phyloP scores from a whole-genome alignment of 2,113 vertebrate genomes.

The Labrus mixtus region DNA sequence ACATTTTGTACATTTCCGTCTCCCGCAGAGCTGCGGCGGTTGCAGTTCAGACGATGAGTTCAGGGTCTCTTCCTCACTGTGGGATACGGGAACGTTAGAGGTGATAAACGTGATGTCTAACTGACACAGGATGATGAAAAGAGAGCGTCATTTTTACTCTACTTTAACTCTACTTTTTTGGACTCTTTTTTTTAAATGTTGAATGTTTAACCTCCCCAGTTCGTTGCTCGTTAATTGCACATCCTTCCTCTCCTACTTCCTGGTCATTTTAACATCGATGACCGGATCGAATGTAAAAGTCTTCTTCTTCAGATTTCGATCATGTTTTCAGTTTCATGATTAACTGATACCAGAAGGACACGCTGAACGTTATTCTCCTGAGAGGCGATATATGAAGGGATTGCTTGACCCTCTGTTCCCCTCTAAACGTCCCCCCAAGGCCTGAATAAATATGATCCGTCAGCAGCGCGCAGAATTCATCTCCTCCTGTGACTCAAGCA shows the following conservation, averaged over 20 bases:
- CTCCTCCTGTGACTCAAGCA: neutral
- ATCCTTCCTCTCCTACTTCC: neutral
- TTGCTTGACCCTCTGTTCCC: constrained; percentile 35
- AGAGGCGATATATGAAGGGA: constrained; percentile 17
- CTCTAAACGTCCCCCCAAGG: constrained; percentile 34
- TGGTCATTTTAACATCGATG: neutral
- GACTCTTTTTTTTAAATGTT: no score
- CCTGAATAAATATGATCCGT: constrained; percentile 39
- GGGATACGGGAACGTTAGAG: neutral
- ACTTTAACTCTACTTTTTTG: no score
- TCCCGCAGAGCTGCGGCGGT: constrained; percentile 2
- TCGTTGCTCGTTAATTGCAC: neutral
- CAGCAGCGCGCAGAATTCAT: constrained; percentile 1
- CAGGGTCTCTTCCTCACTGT: constrained; percentile 19
- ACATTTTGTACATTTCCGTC: neutral
- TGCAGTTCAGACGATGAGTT: constrained; percentile 32
- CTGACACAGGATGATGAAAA: neutral
- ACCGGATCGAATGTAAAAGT: neutral
- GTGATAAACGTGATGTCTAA: neutral
- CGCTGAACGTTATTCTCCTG: neutral
- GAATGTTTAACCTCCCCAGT: no score
- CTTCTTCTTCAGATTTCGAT: no score
- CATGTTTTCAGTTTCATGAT: constrained; percentile 12
- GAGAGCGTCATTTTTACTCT: no score
- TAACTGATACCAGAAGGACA: neutral